A percentile compares a stretch with the other conserved stretches of the same genome.
phyloP scores from a whole-genome alignment of 1,140 invertebrate genomes.

The Drosophila ambigua region DNA sequence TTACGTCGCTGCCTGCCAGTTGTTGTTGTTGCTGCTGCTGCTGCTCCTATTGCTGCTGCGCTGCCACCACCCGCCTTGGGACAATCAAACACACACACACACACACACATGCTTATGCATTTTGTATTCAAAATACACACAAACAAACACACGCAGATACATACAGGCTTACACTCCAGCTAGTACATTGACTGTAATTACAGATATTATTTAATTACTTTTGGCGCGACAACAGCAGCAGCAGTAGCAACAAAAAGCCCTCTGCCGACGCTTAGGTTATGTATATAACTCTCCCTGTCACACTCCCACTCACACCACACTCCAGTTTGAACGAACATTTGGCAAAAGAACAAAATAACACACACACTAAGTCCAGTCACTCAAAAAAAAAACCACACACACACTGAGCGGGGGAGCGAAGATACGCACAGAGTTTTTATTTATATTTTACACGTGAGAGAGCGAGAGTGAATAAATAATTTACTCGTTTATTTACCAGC shows the following conservation, averaged over 20 bases:
- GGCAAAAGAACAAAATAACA: conserved; percentile 10
- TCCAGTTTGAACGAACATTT: conserved; percentile 28
- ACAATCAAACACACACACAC: conserved; percentile 30
- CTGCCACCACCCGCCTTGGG: conserved; percentile 50
- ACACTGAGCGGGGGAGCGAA: no score
- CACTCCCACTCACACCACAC: conserved; percentile 16
- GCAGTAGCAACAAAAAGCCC: conserved; percentile 13
- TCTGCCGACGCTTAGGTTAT: conserved; percentile 12
- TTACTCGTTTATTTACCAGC: conserved; percentile 18
- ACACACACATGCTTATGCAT: conserved; percentile 27
- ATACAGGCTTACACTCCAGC: conserved; percentile 21
- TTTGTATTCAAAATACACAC: conserved; percentile 17
- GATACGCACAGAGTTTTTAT: background rate
- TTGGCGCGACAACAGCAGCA: conserved; percentile 39
- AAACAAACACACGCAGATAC: conserved; percentile 14
- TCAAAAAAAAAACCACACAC: background rate
- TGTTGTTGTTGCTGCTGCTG: conserved; percentile 34
- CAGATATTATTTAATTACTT: conserved; percentile 52
- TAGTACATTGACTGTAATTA: conserved; percentile 7
- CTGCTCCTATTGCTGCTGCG: conserved; percentile 34
- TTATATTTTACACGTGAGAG: conserved; percentile 19
- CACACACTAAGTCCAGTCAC: background rate
- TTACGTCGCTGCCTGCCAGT: conserved; percentile 9
- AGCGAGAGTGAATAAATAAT: background rate
- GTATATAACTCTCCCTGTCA: conserved; percentile 14